Evolutionary conservation across 2,797 vertebrate species (phyloP), one percentile per base, ranked within the genome.

Genomic region (Anabas testudineus): DNA sequence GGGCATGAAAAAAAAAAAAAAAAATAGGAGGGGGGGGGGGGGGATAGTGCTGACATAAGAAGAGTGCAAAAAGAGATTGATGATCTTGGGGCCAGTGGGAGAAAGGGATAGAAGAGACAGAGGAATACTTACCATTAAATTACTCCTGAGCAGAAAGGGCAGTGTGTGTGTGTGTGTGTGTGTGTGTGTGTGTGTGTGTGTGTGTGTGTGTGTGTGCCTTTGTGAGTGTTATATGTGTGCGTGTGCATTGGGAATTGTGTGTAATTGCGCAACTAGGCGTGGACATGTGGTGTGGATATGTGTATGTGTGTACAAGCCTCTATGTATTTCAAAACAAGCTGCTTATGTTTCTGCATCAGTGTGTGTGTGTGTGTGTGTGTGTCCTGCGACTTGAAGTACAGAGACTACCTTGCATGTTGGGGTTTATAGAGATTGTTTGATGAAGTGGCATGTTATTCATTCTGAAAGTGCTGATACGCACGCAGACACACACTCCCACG

Each of bases 61-160:
- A 63, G 84, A 90, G 90, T 80, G 87, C 88, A 90, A 90, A 87
- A 86, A 83, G 87, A 92, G 91, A 94, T 91, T 87, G 91, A 94
- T 91, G 90, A 94, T 88, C 88, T 90, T 84, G 74, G 89, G 88
- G 90, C 87, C 75, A 74, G 74, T 85, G 91, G 91, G 90, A 92
- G 90, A 91, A 86, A 81, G 80, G 79, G 73, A 78, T 83, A 76
- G 79, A 81, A 71, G 73, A 88, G 85, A 67, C 76, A 71, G 83
- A 86, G 81, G 85, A 90, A 89, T 90, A 81, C 86, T 91, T 90
- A 90, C 86, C 85, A 82, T 88, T 93, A 88, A 90, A 89, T 87
- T 86, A 86, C 81, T 67, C 71, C 70, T 78, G 78, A 78, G 71
- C 32, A 72, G 81, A 90, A 82, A 88, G 82, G 77, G 79, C 74